Base-by-base conservation (phyloP, 1,140 invertebrate genomes). In the Tetranychus urticae region DNA sequence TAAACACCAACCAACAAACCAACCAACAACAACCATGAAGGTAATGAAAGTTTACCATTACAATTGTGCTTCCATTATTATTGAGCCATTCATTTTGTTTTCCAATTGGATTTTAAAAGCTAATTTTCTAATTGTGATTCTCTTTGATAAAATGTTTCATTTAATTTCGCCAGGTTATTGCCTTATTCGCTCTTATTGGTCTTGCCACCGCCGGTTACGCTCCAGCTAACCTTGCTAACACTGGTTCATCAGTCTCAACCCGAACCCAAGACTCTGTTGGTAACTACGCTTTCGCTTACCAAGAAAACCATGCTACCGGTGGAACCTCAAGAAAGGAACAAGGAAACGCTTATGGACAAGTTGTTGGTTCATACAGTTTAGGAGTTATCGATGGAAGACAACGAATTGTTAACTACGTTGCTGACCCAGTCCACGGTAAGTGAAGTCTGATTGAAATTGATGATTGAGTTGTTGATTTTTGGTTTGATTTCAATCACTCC, bases 341-440 rank as follows among this genome's bases (percentile, higher is more conserved):
- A 59, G 67, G 67, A 3, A 62, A 62, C 39, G 61, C 61, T 45
- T 55, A 58, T 7, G 64, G 65, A 23, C 66, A 68, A 33, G 62
- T 66, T 13, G 58, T 66, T 33, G 68, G 68, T 6, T 68, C 66
- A n/a, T 69, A 69, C 33, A 66, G 66, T 13, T 59, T 69, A 6
- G 58, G 66, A 45, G 68, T 69, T 60, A 63, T 66, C 58, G 68
- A 69, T 61, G 68, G 68, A 4, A 60, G 68, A 37, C 55, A 66
- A 14, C 61, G 68, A 37, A 65, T 66, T 46, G 69, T 70, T 14
- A 68, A 69, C 63, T 70, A 70, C 60, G 54, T 70, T 54, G 69
- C 69, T 45, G 69, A 70, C 59, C 65, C 62, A 46, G 65, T 59
- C 55, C 39, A 42, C 39, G 39, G 39, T 23, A 23, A 23, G 23